Evolutionary conservation across 2,113 vertebrate species (phyloP), one percentile per base, ranked within the genome.

Genomic region (Uria lomvia): DNA sequence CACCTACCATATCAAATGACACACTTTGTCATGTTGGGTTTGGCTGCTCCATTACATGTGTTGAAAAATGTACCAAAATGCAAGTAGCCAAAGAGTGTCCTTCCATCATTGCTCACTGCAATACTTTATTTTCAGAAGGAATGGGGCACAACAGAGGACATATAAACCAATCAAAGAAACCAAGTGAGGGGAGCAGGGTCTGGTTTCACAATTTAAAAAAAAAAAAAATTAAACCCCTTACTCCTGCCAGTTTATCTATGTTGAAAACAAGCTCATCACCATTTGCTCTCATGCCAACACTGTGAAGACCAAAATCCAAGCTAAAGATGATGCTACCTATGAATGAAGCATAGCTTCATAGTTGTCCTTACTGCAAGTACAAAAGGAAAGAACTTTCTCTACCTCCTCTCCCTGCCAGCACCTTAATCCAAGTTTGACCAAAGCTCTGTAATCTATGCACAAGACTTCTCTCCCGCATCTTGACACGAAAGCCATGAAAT

Each of bases 21-120:
- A 90, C 0, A 2, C 17, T 93, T 79, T 74, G 78, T 90, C 78
- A 55, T 7, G 11, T 0, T 71, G 59, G 32, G 38, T 83, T 96
- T 88, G 85, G 63, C 59, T 90, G 75, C 63, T 56, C 36, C 22
- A 14, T 76, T 88, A 80, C 82, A 70, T 0, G 0, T 49, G 53
- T 63, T 88, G 63, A 96, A 94, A 90, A 96, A 83, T 1, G 3
- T 7, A 80, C 45, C 14, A 8, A 80, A 88, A 40, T 1, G 2
- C 42, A 93, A 72, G 27, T 2, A n/a, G 49, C 63, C 11, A 1
- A 66, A 87, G 34, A 59, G 22, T 0, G 0, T 12, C 62, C 50
- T 71, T 73, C 45, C 42, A 53, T n/a, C 38, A 27, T n/a, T 63
- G 59, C 66, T 49, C 67, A 79, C 75, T 30, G 26, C 23, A 45